Conservation (phyloP, 2,113 vertebrate species). For the Erythrocercus mccallii region DNA sequence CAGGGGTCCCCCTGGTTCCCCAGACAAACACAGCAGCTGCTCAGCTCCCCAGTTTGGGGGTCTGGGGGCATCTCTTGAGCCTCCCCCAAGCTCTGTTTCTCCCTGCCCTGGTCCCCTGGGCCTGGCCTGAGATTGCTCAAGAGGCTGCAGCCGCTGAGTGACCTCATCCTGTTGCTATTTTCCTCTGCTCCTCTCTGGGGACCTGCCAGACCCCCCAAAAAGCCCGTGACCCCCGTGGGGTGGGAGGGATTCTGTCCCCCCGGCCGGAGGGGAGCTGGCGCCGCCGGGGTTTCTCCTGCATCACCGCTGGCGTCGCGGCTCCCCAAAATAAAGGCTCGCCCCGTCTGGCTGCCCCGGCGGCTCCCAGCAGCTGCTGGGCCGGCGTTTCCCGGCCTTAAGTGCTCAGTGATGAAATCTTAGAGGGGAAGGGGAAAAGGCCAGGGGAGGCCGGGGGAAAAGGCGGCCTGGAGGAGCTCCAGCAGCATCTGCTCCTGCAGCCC, state of each 20-base stretch:
- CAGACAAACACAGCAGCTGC: background rate
- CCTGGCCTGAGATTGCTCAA: background rate
- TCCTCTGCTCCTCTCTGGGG: background rate
- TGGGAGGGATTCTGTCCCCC: background rate
- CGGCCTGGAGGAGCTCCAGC: background rate
- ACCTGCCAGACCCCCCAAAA: background rate
- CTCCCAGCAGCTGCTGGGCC: background rate
- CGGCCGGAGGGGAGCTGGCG: background rate
- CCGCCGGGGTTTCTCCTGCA: background rate
- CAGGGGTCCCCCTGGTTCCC: accelerated
- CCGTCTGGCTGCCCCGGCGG: background rate
- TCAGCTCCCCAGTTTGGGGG: background rate
- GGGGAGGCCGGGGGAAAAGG: background rate
- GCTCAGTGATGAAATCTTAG: background rate
- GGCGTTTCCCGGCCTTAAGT: background rate
- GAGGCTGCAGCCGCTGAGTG: background rate
- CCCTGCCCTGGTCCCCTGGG: background rate
- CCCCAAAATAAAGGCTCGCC: background rate
- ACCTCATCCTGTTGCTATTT: constrained; percentile 36
- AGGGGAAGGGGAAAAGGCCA: background rate
- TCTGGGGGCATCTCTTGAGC: accelerated
- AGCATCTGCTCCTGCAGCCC: background rate
- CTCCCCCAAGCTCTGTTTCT: background rate
- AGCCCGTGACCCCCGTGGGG: accelerated
- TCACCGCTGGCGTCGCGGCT: background rate